Evolutionary conservation across 2,797 vertebrate genomes (phyloP).

Genomic region (Poeciliopsis presidionis): DNA sequence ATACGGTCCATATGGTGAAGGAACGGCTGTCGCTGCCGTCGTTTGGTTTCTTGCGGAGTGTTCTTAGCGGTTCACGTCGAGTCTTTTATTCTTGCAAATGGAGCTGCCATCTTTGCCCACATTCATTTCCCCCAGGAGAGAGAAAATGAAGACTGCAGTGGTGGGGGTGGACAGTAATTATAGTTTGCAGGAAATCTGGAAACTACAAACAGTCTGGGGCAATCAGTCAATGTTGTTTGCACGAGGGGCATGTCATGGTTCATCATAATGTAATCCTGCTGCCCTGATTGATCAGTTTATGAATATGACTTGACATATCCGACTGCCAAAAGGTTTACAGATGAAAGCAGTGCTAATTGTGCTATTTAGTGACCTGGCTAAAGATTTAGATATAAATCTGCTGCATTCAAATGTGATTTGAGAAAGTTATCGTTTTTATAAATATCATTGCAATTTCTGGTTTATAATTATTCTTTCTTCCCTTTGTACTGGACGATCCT

Average conservation of each 20-base stretch:
- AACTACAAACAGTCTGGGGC: slow-evolving; percentile 30
- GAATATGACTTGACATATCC: slow-evolving; percentile 58
- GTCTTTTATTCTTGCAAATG: slow-evolving; percentile 40
- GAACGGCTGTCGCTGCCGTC: slow-evolving; percentile 42
- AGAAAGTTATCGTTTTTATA: slow-evolving; percentile 11
- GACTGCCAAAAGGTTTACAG: slow-evolving; percentile 39
- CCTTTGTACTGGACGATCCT: neutral
- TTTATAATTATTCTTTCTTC: neutral
- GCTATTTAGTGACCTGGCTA: slow-evolving; percentile 32
- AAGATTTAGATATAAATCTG: slow-evolving; percentile 25
- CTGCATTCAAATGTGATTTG: slow-evolving; percentile 21
- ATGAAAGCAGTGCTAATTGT: slow-evolving; percentile 38
- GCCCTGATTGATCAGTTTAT: slow-evolving; percentile 56
- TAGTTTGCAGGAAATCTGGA: slow-evolving; percentile 8
- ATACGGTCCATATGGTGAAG: slow-evolving; percentile 62
- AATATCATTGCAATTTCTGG: neutral
- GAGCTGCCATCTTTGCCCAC: slow-evolving; percentile 22
- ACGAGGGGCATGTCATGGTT: slow-evolving; percentile 34
- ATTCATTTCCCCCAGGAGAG: slow-evolving; percentile 26
- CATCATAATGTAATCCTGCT: slow-evolving; percentile 49
- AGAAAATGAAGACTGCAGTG: neutral
- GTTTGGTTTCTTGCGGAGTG: slow-evolving; percentile 48
- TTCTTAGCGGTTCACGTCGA: slow-evolving; percentile 33
- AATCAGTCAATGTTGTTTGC: slow-evolving; percentile 34
- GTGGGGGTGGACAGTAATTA: slow-evolving; percentile 6